Evolutionary conservation across 2,888 invertebrate species (phyloP), one percentile per base, ranked within the genome.

Genomic region (Eubasilissa splendida): DNA sequence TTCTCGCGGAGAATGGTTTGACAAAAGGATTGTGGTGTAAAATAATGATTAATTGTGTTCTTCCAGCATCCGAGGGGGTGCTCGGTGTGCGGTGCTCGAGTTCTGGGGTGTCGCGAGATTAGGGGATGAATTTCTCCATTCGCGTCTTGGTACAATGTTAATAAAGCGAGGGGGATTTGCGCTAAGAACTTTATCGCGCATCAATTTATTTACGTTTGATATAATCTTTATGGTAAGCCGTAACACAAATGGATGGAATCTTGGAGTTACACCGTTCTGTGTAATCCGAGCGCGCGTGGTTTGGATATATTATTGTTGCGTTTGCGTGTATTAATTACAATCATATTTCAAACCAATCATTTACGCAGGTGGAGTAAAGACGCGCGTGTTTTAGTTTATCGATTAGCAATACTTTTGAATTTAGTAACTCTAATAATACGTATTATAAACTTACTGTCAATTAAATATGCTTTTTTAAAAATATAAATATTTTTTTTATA

Each of bases 31-130:
- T 83, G 83, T 73, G 82, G 83, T 66, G 81, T 83, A 82, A 83
- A 83, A 83, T 83, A 83, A 82, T 83, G 83, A 83, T 83, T 83
- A 83, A 83, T 83, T 83, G 83, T 83, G 81, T 81, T 80, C 80
- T 76, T 65, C 42, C 70, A 65, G 68, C 71, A 71, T 58, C 33
- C 53, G 70, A 68, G 80, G 78, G 81, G 66, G 77, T 54, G 70
- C 60, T 59, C 63, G 22, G 22, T 22, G 22, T 22, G 54, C 60
- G 63, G 42, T 70, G 10, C 42, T n/a, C 12, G 68, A 77, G 70
- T 65, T 65, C 56, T 66, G 78, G 79, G 79, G 74, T 70, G 80
- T 79, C 77, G 66, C 60, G 42, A 80, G 82, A 81, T 81, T 82
- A 81, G 79, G 82, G 84, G 82, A 81, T 82, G 81, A 82, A 66